These are phyloP conservation scores for Macropodus opercularis DNA, from an alignment of 2,797 vertebrate genomes.

Conservation along the genomic window DNA sequence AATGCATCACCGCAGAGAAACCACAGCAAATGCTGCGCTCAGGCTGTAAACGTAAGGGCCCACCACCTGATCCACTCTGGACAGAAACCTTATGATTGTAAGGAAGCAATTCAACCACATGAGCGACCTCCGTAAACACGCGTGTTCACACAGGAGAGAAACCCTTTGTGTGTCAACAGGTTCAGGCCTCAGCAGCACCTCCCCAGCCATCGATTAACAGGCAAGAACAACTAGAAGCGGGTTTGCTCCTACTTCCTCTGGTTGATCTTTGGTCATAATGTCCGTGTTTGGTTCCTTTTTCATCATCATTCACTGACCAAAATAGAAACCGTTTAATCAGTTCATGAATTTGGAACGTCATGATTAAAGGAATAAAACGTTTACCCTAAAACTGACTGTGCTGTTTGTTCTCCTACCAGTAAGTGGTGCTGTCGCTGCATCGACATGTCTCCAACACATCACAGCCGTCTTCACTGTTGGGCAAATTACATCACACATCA, in stretches of 20 bases:
- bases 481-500: too few species aligned
- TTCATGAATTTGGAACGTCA: background rate
- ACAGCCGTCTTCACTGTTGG: too few species aligned
- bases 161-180: slow-evolving; percentile 24
- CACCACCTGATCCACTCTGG: slow-evolving; percentile 31
- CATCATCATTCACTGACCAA: too few species aligned
- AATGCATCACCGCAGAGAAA: background rate
- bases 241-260: too few species aligned
- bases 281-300: too few species aligned
- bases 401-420: background rate
- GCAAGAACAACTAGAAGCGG: background rate
- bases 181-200: slow-evolving; percentile 46
- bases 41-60: background rate
- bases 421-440: background rate
- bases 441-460: background rate
- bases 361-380: background rate
- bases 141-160: slow-evolving; percentile 30
- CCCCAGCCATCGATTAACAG: slow-evolving; percentile 3
- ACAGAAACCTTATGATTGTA: slow-evolving; percentile 14
- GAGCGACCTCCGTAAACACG: slow-evolving; percentile 36
- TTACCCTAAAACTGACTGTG: background rate
- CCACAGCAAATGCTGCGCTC: slow-evolving; percentile 22
- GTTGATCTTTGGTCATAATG: too few species aligned
- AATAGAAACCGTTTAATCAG: too few species aligned
- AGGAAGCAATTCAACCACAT: slow-evolving; percentile 30